phyloP scores from a whole-genome alignment of 1,140 invertebrate species.

The Drosophila santomea region DNA sequence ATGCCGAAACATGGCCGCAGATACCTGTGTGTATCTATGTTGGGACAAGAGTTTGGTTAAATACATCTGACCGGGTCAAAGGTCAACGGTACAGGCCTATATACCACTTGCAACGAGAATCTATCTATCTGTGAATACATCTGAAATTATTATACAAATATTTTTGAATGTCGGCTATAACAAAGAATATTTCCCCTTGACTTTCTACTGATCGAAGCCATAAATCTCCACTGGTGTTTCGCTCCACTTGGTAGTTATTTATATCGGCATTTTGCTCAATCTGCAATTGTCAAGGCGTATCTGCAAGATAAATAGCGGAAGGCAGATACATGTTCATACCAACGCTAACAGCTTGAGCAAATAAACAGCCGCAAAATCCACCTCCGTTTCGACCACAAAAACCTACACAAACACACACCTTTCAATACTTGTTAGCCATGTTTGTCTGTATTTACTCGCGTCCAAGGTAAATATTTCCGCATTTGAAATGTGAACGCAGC shows the following conservation, averaged over 20 bases:
- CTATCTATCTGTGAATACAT: neutral
- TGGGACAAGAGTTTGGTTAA: slow-evolving; percentile 26
- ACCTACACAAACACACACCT: slow-evolving; percentile 20
- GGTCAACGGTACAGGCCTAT: slow-evolving; percentile 48
- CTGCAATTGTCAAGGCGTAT: slow-evolving; percentile 42
- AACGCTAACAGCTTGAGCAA: slow-evolving; percentile 44
- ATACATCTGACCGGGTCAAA: slow-evolving; percentile 54
- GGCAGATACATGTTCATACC: slow-evolving; percentile 33
- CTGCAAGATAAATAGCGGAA: slow-evolving; percentile 55
- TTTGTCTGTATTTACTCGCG: slow-evolving; percentile 21
- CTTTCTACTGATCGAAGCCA: slow-evolving; percentile 7
- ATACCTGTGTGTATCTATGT: slow-evolving; percentile 39
- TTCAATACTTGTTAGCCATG: slow-evolving; percentile 12
- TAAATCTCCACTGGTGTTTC: slow-evolving; percentile 13
- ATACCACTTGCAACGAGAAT: neutral
- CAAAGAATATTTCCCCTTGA: too few relatives aligned
- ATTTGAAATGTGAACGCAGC: slow-evolving; percentile 41
- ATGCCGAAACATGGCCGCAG: slow-evolving; percentile 30
- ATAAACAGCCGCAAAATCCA: slow-evolving; percentile 39
- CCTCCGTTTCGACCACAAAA: slow-evolving; percentile 29
- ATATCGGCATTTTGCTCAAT: slow-evolving; percentile 35
- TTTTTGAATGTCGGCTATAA: too few relatives aligned
- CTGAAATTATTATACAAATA: too few relatives aligned
- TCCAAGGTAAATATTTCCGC: slow-evolving; percentile 47
- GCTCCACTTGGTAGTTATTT: slow-evolving; percentile 16